Evolutionary conservation across 53 echinoderm and acorn worm genomes (phyloP), one percentile per base, ranked within the genome.

Genomic region (Zoroaster sp.): DNA sequence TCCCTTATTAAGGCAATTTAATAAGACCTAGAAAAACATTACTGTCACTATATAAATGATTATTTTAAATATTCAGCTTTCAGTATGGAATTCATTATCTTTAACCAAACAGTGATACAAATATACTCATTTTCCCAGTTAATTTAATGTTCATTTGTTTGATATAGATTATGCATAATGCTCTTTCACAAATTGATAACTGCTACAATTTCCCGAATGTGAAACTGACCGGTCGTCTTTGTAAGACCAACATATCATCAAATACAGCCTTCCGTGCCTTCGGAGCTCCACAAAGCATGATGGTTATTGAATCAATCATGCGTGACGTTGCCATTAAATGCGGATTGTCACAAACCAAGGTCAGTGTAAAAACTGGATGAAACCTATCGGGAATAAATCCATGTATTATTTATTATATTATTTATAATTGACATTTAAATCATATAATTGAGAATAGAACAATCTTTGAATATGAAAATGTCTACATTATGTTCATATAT

Each of bases 251-350:
- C 33, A 6, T 91, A 3, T 66, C 91, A 2, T 91, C 94, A 0
- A 76, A 53, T 31, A 94, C 94, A 44, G 94, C 86, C 18, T 92
- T 92, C 39, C 83, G 94, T 7, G 94, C 89, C 13, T 83, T 94
- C 67, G 94, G 94, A 2, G 45, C 31, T 47, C 91, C 94, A 12
- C 92, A 92, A 46, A 85, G 65, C 9, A 10, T 83, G 70, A 11
- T 92, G 41, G 34, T 92, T 41, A 51, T 74, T 1, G 94, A 94
- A 45, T 52, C 49, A 8, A 65, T 74, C 70, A 85, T 94, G 37
- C 40, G 83, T 1, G 77, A 92, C 0, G 59, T 94, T 17, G 91
- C 92, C 30, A 10, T 46, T 30, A 41, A 40, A 23, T 93, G 88
- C 46, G 91, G 94, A 5, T 38, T 82, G 15, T 69, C 75, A 18